These are phyloP conservation scores for Diplolepis rosae DNA, from an alignment of 2,888 invertebrate species.

Conservation along the genomic window DNA sequence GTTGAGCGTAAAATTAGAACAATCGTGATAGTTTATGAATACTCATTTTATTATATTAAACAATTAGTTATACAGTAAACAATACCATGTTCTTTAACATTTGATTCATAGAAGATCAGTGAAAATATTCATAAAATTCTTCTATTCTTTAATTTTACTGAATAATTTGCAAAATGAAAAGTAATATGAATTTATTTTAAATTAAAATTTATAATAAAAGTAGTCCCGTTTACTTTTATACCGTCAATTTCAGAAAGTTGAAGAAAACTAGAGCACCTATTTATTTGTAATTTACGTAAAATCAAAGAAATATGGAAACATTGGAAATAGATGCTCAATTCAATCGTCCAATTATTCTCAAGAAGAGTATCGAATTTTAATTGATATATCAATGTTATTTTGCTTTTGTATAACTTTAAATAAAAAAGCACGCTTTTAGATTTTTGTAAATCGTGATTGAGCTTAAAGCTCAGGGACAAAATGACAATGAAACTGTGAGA, in stretches of 20 bases:
- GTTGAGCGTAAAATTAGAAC: neutral
- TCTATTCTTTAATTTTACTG: neutral
- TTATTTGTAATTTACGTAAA: too few relatives aligned
- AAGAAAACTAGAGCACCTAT: too few relatives aligned
- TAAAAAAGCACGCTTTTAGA: neutral
- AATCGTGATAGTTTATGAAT: slow-evolving; percentile 17
- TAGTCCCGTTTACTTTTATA: slow-evolving; percentile 28
- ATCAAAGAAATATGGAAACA: too few relatives aligned
- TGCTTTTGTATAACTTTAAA: too few relatives aligned
- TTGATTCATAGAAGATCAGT: neutral
- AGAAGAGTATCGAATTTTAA: neutral
- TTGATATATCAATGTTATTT: neutral
- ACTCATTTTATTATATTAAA: neutral
- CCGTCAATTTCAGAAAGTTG: slow-evolving; percentile 20
- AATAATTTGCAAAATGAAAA: neutral
- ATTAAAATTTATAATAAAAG: neutral
- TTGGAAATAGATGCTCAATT: neutral
- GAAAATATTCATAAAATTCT: neutral
- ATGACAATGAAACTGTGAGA: neutral
- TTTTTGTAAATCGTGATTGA: neutral
- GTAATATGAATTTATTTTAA: neutral
- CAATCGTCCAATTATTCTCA: neutral
- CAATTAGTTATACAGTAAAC: neutral
- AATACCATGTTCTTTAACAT: neutral
- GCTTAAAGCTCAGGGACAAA: neutral